Base-by-base conservation (phyloP, 1,140 invertebrate species). In the Ridgeia piscesae region DNA sequence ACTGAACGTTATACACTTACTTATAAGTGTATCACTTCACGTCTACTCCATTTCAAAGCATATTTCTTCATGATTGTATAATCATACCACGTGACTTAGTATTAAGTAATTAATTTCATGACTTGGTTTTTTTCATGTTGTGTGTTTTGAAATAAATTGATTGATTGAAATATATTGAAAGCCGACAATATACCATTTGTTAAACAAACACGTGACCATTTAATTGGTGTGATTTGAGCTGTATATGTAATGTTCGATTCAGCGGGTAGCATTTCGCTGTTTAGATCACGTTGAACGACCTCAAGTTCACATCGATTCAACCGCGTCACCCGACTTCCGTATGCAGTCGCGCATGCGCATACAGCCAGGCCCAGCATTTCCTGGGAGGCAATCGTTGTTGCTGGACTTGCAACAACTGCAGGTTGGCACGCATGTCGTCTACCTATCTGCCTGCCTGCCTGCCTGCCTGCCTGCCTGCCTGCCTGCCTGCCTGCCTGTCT, bases 361-460 rank as follows among this genome's bases (percentile, higher is more conserved):
- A 97, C 42, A 98, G 98, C 1, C 98, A 99, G 95, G 98, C 98
- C 92, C 98, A 98, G 96, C 97, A 98, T 95, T 98, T 98, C 95
- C 97, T 98, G 34, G 98, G 98, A 94, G 98, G 98, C 0, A 98
- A 98, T 95, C 98, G 97, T 94, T 99, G 98, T 95, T 99, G 98
- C 95, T 99, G 98, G 98, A 98, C 98, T 94, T 92, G 91, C 88
- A 88, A 77, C 58, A 77, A 77, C 34, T 90, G 34, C 34, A 90
- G 34, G 89, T 77, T 77, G 58, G 58, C 58, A 77, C 58, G 58
- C 58, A 77, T 31, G 17, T 9, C 27, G 8, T 77, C 58, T 77
- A 21, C 58, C 4, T 77, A 77, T 35, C 88, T 92, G 92, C 89
- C 91, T 92, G 91, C 89, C 92, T 92, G 92, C 92, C 92, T 92